Base-by-base conservation (phyloP, 2,888 invertebrate genomes). In the Parochlus steinenii region DNA sequence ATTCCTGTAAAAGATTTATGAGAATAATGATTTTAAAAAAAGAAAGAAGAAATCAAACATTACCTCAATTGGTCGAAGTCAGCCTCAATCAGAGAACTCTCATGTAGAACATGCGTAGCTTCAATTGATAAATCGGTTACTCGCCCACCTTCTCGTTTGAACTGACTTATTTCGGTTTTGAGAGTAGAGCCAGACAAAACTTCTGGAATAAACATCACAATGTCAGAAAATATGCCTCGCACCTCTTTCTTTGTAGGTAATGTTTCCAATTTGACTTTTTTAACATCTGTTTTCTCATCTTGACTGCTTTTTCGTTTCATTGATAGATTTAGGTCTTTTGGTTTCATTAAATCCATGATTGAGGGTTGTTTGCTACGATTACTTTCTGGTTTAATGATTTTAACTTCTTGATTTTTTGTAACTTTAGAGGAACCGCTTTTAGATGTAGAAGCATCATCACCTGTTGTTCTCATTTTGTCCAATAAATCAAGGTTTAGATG, bases 401-500 rank as follows among this genome's bases (percentile, higher is more conserved):
- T 39, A 19, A 38, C 24, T 33, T 10, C 30, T 17, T 39, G 31
- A 30, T 14, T 26, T 11, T 28, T 40, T 43, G n/a, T n/a, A 24
- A 16, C 22, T 16, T 32, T 25, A 11, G 17, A 5, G 16, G 14
- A 6, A 12, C 12, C 10, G 29, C 5, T 6, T 16, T 33, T 33
- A 15, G 22, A 29, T 32, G 20, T 19, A 28, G 37, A 37, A 7
- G 37, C 31, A 22, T 42, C 29, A 26, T 42, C 32, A 2, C 53
- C 50, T 6, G 54, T 50, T 5, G 49, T 57, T 3, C 63, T 62
- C 14, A 63, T 42, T 49, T 69, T 66, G 32, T 65, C 58, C 4
- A 70, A 48, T 31, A 70, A 53, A 3, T 65, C 60, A 2, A 71
- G 66, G 47, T 74, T 70, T 0, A 66, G 66, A 44, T 65, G 65